Conservation (phyloP, 2,888 invertebrate genomes). For the Leucophenga maculata region DNA sequence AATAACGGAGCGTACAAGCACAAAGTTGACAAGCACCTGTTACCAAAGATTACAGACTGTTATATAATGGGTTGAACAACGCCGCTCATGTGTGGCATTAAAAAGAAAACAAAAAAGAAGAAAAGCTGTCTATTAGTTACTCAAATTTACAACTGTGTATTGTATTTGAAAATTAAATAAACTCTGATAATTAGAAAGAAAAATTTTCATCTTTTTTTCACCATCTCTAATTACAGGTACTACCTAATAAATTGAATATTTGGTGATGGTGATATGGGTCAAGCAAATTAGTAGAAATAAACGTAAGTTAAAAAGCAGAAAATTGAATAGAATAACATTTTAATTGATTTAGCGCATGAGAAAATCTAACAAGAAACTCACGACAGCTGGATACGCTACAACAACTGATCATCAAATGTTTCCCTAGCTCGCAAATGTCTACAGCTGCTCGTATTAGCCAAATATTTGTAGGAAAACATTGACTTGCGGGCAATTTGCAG, state of each 20-base stretch:
- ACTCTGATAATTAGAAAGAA: not conserved
- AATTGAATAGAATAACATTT: not conserved
- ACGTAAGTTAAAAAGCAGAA: not conserved
- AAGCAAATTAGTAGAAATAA: not conserved
- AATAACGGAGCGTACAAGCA: not conserved
- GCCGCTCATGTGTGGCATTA: not conserved
- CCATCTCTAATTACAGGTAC: not conserved
- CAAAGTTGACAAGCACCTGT: conserved; percentile 10
- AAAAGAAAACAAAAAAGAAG: not conserved
- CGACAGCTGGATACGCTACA: too few species aligned
- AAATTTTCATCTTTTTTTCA: not conserved
- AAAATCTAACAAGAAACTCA: too few species aligned
- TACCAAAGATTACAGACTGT: not conserved
- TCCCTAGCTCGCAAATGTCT: too few species aligned
- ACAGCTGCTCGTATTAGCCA: too few species aligned
- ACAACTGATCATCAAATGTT: too few species aligned
- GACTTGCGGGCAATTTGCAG: not conserved
- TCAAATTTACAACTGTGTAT: too few species aligned
- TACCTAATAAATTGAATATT: conserved; percentile 1
- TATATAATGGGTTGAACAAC: not conserved
- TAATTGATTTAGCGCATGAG: not conserved
- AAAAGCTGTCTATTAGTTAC: too few species aligned
- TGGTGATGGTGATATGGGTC: conserved; percentile 6
- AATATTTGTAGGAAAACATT: too few species aligned
- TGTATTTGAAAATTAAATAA: not conserved